A percentile compares a stretch with the other conserved stretches of the same genome.
Conservation (phyloP, 2,888 invertebrate species). For the Drosophila vallismaia region DNA sequence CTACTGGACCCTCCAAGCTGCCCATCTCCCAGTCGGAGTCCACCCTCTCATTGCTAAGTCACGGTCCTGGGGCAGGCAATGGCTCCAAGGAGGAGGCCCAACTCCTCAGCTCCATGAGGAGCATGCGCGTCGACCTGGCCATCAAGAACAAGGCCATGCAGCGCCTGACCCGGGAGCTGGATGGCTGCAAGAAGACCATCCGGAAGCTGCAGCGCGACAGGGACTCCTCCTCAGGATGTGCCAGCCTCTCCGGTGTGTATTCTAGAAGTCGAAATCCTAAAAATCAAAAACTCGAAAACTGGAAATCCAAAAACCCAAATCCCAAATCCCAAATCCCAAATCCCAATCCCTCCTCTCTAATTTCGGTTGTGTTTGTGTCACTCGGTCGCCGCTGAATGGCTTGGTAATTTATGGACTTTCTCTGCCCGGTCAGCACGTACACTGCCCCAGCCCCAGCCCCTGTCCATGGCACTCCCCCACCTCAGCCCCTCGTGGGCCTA, state of each 20-base stretch:
- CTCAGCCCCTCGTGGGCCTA: neutral
- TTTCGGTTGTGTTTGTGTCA: slow-evolving; percentile 61
- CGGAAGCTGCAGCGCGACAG: slow-evolving; percentile 90
- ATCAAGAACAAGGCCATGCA: slow-evolving; percentile 90
- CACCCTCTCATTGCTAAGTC: slow-evolving; percentile 75
- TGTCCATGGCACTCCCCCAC: slow-evolving; percentile 14
- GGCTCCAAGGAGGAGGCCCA: slow-evolving; percentile 88
- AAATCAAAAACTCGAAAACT: neutral
- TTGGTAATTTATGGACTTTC: slow-evolving; percentile 81
- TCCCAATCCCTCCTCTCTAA: slow-evolving; percentile 3
- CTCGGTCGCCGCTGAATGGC: slow-evolving; percentile 61
- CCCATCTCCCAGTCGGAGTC: slow-evolving; percentile 86
- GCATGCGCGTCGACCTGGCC: slow-evolving; percentile 89
- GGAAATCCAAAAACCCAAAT: neutral
- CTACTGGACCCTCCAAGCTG: slow-evolving; percentile 81
- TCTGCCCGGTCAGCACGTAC: slow-evolving; percentile 65
- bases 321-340: slow-evolving; percentile 4
- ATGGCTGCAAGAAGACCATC: slow-evolving; percentile 90
- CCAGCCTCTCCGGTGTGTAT: neutral
- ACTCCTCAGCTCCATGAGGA: slow-evolving; percentile 91
- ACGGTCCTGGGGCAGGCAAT: slow-evolving; percentile 68
- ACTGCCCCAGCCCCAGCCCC: slow-evolving; percentile 3
- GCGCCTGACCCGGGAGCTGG: slow-evolving; percentile 90
- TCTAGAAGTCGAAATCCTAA: neutral
- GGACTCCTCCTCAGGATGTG: slow-evolving; percentile 82